Percentiles rank a stretch among this genome's conserved stretches.
These are phyloP conservation scores for Hylomyscus alleni DNA, from an alignment of 2,797 vertebrate genomes.

Conservation along the genomic window DNA sequence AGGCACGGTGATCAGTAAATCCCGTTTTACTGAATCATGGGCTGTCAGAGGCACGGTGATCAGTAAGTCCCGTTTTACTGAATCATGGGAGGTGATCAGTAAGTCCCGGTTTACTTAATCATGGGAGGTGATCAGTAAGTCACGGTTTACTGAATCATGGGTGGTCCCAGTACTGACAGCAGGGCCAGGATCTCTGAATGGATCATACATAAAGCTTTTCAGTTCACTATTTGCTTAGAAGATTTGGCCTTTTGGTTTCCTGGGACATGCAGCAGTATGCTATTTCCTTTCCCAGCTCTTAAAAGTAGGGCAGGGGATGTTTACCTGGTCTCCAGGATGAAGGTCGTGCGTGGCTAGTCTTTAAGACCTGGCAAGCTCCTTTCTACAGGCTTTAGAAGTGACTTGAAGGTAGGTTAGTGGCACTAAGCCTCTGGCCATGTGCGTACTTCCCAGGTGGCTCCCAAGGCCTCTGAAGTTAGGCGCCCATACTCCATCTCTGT, in stretches of 20 bases:
- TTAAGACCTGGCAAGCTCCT: background rate
- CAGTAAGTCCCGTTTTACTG: no score
- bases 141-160: background rate
- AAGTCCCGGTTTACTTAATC: no score
- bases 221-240: background rate
- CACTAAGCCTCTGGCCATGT: background rate
- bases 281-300: background rate
- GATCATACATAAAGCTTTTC: background rate
- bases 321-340: conserved; percentile 19
- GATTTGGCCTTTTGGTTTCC: background rate
- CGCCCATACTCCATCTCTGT: background rate
- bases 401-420: background rate
- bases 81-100: no score
- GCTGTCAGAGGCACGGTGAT: conserved; percentile 10
- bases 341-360: background rate
- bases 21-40: no score
- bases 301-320: background rate
- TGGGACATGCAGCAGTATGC: background rate
- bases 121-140: background rate
- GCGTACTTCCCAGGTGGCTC: background rate
- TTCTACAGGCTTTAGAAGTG: background rate
- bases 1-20: background rate
- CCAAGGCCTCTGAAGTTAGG: background rate
- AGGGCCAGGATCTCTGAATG: conserved; percentile 10
- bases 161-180: background rate